Evolutionary conservation across 2,888 invertebrate species (phyloP).

Genomic region (Ophion ellenae): DNA sequence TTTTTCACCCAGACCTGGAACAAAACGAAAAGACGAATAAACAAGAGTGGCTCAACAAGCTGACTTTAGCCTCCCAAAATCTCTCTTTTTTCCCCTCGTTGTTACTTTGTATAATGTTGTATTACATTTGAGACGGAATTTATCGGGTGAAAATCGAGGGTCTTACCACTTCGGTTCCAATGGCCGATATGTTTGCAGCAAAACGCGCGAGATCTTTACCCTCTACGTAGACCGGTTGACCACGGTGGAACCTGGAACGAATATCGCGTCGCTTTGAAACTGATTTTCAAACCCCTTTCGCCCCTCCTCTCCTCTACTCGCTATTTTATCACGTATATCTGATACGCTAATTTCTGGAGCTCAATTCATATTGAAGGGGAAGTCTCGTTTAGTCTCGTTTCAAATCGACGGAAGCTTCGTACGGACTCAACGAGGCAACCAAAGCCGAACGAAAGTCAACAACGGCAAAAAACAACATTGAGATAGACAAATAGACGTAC

Average conservation of each 20-base stretch:
- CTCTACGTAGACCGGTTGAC: slow-evolving; percentile 96
- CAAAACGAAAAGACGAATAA: slow-evolving; percentile 61
- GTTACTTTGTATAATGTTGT: too few relatives aligned
- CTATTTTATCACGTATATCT: not conserved
- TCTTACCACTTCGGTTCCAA: slow-evolving; percentile 94
- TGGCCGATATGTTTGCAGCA: slow-evolving; percentile 95
- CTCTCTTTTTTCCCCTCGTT: not conserved
- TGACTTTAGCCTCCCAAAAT: not conserved
- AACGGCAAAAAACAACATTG: slow-evolving; percentile 34
- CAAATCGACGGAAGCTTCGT: not conserved
- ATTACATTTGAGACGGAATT: too few relatives aligned
- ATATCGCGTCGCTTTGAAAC: slow-evolving; percentile 36
- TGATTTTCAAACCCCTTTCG: not conserved
- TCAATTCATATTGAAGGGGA: slow-evolving; percentile 2
- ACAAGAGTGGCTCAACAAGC: not conserved
- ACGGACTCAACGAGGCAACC: not conserved
- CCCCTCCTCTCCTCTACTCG: not conserved
- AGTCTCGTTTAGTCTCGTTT: not conserved
- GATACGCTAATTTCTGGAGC: not conserved
- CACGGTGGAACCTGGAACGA: slow-evolving; percentile 91
- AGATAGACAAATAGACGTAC: slow-evolving; percentile 83
- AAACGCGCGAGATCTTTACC: slow-evolving; percentile 94
- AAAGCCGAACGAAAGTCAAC: slow-evolving; percentile 47
- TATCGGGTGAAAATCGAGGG: not conserved
- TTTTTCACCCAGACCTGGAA: slow-evolving; percentile 96